Conservation (phyloP, 2,113 vertebrate species). For the Formicarius rufipectus region DNA sequence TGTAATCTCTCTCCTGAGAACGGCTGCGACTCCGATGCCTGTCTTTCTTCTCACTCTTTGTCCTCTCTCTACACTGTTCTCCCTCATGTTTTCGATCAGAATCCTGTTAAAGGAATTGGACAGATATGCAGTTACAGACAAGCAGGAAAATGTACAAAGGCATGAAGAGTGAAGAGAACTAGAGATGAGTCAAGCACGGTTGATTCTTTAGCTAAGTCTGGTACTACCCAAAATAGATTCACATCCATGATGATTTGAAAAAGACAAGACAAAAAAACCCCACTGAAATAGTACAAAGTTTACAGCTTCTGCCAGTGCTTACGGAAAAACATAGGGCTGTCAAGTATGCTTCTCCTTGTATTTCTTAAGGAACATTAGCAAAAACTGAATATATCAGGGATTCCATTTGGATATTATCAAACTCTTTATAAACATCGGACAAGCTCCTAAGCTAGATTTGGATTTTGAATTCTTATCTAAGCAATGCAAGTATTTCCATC, state of each 20-base stretch:
- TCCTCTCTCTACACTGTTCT: constrained; percentile 73
- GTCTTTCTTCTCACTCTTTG: constrained; percentile 72
- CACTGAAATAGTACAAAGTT: neutral
- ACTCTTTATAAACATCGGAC: neutral
- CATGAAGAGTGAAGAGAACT: neutral
- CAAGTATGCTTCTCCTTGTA: neutral
- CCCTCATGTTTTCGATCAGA: constrained; percentile 69
- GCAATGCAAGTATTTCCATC: neutral
- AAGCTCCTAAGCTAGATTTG: neutral
- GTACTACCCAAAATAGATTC: neutral
- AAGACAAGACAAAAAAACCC: neutral
- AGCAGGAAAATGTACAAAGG: neutral
- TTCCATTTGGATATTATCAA: neutral
- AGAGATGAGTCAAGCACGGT: neutral
- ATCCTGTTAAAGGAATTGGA: constrained; percentile 54
- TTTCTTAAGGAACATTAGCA: neutral
- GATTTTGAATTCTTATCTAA: neutral
- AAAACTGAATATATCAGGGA: neutral
- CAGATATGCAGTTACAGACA: neutral
- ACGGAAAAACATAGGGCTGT: neutral
- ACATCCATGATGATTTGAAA: neutral
- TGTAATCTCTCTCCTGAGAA: constrained; percentile 73
- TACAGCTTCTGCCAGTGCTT: neutral
- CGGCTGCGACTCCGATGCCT: constrained; percentile 78
- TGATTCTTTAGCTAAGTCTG: neutral